Percentiles rank a stretch among this genome's conserved stretches.
Evolutionary conservation across 2,113 vertebrate genomes (phyloP).

Genomic region (Pandion haliaetus): DNA sequence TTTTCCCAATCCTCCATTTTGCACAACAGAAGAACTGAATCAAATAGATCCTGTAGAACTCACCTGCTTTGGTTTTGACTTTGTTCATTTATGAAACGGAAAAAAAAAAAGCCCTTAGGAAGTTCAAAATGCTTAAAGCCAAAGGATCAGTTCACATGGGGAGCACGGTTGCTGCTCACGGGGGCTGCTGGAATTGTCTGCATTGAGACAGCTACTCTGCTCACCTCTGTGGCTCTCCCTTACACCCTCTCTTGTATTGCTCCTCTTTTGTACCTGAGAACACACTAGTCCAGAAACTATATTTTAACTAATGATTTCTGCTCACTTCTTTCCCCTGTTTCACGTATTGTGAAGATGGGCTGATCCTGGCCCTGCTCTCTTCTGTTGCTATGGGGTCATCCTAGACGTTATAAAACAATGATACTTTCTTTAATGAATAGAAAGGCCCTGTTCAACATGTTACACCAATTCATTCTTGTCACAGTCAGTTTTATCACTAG

Average conservation of each 20-base stretch:
- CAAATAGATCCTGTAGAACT: background rate
- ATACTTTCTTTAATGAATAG: background rate
- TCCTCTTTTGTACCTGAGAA: background rate
- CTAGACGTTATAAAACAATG: background rate
- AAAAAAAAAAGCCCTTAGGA: background rate
- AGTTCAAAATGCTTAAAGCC: background rate
- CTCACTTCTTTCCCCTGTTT: background rate
- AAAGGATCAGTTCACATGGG: background rate
- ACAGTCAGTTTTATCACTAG: background rate
- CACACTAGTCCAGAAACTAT: background rate
- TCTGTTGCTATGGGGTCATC: background rate
- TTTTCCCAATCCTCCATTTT: background rate
- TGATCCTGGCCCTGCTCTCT: background rate
- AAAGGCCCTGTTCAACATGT: background rate
- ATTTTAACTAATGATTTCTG: background rate
- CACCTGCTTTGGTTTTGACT: background rate
- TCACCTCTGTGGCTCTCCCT: background rate
- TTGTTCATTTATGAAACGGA: background rate
- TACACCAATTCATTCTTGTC: background rate
- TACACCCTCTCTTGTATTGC: background rate
- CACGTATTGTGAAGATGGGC: background rate
- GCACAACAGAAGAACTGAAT: background rate
- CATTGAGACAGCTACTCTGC: background rate
- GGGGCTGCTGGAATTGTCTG: background rate
- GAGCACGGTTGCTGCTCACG: background rate